phyloP scores from a whole-genome alignment of 92 coral and sea anemone species.

The Zoanthus gigantus region DNA sequence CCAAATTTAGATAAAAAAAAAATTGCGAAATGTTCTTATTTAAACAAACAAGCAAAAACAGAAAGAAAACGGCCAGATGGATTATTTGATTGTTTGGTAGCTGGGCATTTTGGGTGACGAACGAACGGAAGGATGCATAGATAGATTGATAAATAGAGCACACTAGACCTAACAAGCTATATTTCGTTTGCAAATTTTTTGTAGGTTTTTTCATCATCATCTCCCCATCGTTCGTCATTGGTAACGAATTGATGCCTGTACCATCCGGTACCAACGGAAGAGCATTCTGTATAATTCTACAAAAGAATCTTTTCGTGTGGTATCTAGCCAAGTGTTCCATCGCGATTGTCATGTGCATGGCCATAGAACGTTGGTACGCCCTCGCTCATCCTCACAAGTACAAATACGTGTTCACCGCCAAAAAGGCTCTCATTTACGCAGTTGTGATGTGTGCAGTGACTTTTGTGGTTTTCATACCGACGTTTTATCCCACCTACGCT shows the following conservation, averaged over 20 bases:
- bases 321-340: conserved; percentile 21
- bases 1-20: no score
- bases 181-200: background rate
- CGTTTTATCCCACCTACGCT: conserved; percentile 8
- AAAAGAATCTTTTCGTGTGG: conserved; percentile 22
- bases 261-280: conserved; percentile 15
- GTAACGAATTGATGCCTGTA: conserved; percentile 32
- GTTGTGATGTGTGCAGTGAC: conserved; percentile 2
- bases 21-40: no score
- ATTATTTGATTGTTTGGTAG: no score
- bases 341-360: conserved; percentile 16
- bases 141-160: background rate
- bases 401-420: background rate
- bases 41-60: no score
- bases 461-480: conserved; percentile 1
- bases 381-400: conserved; percentile 21
- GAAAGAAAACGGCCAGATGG: no score
- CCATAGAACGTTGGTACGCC: conserved; percentile 29
- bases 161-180: background rate
- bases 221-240: conserved; percentile 30
- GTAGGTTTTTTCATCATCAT: conserved; percentile 14
- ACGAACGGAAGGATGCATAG: no score
- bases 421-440: background rate
- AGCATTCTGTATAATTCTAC: background rate
- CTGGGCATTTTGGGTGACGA: no score